Percentiles rank a stretch among this genome's conserved stretches.
Evolutionary conservation across 2,113 vertebrate genomes (phyloP).

Genomic region (Oncorhynchus tshawytscha): DNA sequence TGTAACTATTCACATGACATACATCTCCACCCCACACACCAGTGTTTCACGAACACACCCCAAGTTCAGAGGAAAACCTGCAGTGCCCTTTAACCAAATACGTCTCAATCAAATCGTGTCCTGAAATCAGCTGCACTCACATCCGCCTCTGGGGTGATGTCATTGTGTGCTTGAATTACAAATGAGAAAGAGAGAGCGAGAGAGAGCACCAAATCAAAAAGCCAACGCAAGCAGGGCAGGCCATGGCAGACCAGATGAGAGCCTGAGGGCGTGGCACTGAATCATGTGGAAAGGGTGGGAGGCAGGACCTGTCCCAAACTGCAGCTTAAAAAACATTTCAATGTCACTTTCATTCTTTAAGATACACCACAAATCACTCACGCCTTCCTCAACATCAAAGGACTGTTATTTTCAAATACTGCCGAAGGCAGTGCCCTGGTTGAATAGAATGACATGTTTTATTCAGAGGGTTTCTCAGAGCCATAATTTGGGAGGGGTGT

Average conservation of each 20-base stretch:
- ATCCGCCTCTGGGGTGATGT: slow-evolving; percentile 1
- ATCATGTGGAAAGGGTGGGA: background rate
- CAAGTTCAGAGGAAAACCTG: slow-evolving; percentile 38
- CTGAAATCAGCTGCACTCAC: slow-evolving; percentile 12
- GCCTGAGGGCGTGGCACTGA: slow-evolving; percentile 50
- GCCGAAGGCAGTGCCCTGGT: slow-evolving; percentile 52
- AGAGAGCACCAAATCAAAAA: slow-evolving; percentile 44
- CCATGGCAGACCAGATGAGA: slow-evolving; percentile 32
- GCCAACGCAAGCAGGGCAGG: slow-evolving; percentile 26
- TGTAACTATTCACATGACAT: too few relatives aligned
- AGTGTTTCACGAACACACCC: slow-evolving; percentile 50
- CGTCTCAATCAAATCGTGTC: slow-evolving; percentile 26
- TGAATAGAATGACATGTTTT: slow-evolving; percentile 25
- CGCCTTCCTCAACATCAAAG: background rate
- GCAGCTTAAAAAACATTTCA: background rate
- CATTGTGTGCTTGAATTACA: slow-evolving; percentile 21
- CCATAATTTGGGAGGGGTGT: background rate
- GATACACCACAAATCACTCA: background rate
- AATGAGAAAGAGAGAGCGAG: slow-evolving; percentile 18
- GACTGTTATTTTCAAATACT: slow-evolving; percentile 39
- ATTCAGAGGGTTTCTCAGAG: background rate
- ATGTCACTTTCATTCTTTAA: background rate
- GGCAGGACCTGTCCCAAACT: background rate
- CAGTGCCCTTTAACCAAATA: slow-evolving; percentile 60
- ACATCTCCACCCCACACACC: background rate